phyloP scores from a whole-genome alignment of 2,797 vertebrate genomes.

The Limnodromus scolopaceus region DNA sequence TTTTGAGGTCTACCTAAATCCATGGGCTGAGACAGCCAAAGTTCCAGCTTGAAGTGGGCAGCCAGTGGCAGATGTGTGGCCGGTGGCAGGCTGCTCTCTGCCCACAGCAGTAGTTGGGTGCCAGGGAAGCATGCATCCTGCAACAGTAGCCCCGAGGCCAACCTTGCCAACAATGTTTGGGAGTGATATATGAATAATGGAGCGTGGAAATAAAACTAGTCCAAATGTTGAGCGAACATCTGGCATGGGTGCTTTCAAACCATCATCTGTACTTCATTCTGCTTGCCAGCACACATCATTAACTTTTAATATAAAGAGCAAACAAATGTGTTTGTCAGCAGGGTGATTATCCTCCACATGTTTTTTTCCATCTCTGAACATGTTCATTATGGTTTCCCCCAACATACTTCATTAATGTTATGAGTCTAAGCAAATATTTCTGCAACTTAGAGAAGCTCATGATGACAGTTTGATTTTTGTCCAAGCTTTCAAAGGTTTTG shows the following conservation, averaged over 20 bases:
- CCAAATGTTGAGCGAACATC: not conserved
- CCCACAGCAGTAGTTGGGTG: not conserved
- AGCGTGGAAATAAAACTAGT: not conserved
- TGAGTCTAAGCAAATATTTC: not conserved
- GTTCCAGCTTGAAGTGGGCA: not conserved
- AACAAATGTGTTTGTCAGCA: slow-evolving; percentile 59
- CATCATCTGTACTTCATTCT: slow-evolving; percentile 43
- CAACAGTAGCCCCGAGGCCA: not conserved
- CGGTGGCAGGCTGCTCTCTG: not conserved
- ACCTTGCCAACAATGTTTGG: not conserved
- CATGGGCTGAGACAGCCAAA: not conserved
- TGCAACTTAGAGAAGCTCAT: not conserved
- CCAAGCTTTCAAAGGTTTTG: not conserved
- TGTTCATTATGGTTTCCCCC: slow-evolving; percentile 10
- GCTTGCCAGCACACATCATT: slow-evolving; percentile 39
- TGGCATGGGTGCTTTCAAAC: slow-evolving; percentile 41
- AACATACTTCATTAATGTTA: not conserved
- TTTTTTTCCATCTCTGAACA: slow-evolving; percentile 7
- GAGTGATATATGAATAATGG: not conserved
- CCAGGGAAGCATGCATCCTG: not conserved
- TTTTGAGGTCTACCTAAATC: not conserved
- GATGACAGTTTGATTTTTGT: not conserved
- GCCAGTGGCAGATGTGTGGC: not conserved
- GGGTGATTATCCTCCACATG: not conserved
- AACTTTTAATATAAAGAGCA: slow-evolving; percentile 54